Conservation (phyloP, 2,797 vertebrate genomes). For the Aeoliscus strigatus region DNA sequence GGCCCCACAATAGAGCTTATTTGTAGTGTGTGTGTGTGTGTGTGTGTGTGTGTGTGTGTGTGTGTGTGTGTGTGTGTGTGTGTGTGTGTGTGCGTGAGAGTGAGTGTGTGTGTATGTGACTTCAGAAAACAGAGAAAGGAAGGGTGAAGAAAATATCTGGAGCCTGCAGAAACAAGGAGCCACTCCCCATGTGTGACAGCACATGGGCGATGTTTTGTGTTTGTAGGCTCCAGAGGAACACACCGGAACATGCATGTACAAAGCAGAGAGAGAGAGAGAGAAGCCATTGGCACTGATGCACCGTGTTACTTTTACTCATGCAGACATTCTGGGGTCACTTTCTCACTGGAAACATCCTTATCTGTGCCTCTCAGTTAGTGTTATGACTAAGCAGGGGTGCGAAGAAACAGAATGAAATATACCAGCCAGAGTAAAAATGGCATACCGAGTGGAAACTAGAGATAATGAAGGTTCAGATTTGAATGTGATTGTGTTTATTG, state of each 20-base stretch:
- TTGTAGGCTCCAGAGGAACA: background rate
- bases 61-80: too few relatives aligned
- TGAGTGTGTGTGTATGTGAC: too few relatives aligned
- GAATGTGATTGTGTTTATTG: constrained; percentile 65
- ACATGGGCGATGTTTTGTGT: too few relatives aligned
- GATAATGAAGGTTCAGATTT: constrained; percentile 60
- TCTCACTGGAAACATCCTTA: constrained; percentile 11
- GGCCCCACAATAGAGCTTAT: constrained; percentile 54
- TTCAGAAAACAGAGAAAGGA: constrained; percentile 3
- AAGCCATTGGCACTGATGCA: background rate
- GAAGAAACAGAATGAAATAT: constrained; percentile 49
- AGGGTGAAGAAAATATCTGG: constrained; percentile 25
- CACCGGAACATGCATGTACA: background rate
- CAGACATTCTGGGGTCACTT: constrained; percentile 18
- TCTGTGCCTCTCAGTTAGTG: constrained; percentile 26
- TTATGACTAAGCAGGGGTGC: constrained; percentile 36
- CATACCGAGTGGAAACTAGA: constrained; percentile 50
- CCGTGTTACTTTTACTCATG: constrained; percentile 12
- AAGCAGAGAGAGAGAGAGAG: too few relatives aligned
- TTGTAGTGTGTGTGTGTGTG: constrained; percentile 24
- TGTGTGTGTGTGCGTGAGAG: constrained; percentile 10
- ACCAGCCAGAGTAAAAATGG: constrained; percentile 52
- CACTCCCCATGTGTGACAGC: too few relatives aligned
- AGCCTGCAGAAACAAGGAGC: constrained; percentile 1
- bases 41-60: too few relatives aligned